Conservation (phyloP, 2,113 vertebrate species). For the Grallaria varia region DNA sequence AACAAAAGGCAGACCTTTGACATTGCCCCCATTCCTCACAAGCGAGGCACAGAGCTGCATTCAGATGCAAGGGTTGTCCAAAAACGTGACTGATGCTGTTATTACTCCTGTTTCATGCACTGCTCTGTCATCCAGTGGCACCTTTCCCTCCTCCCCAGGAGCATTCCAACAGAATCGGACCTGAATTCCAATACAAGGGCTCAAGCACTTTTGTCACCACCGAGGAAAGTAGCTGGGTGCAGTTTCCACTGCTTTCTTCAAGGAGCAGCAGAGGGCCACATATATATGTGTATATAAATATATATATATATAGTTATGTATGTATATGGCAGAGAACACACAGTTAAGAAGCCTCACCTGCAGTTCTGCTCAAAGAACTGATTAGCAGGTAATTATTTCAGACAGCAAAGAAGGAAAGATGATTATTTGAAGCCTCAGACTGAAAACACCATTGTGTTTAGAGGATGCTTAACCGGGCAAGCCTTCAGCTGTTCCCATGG, state of each 20-base stretch:
- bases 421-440: slow-evolving; percentile 39
- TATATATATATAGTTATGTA: neutral
- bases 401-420: slow-evolving; percentile 44
- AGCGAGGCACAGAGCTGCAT: neutral
- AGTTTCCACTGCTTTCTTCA: neutral
- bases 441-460: slow-evolving; percentile 46
- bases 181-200: neutral
- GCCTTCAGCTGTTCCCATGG: slow-evolving; percentile 77
- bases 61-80: neutral
- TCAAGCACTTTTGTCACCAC: neutral
- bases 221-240: neutral
- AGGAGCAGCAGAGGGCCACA: neutral
- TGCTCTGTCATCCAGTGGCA: neutral
- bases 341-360: neutral
- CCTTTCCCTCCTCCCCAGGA: neutral
- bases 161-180: neutral
- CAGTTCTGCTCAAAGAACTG: neutral
- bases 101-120: neutral
- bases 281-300: fast-evolving
- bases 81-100: neutral
- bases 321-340: neutral
- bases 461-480: slow-evolving; percentile 41
- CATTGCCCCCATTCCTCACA: neutral
- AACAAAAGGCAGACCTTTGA: neutral
- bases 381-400: slow-evolving; percentile 6